Conservation (phyloP, 2,888 invertebrate species). For the Ariolimax columbianus region DNA sequence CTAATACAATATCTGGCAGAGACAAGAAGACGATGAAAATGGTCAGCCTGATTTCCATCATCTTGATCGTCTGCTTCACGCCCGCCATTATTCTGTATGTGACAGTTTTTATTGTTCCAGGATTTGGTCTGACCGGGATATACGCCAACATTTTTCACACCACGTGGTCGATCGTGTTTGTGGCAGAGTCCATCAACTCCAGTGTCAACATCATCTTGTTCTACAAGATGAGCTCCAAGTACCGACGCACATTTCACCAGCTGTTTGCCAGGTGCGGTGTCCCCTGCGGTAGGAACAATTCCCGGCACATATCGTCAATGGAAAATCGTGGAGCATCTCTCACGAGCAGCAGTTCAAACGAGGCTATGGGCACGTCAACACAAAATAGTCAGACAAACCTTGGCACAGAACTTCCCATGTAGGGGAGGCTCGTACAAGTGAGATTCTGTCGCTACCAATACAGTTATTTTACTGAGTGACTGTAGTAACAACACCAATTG, state of each 20-base stretch:
- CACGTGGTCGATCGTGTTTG: not conserved
- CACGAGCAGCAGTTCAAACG: too few relatives aligned
- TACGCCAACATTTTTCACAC: slow-evolving; percentile 8
- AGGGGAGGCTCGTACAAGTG: too few relatives aligned
- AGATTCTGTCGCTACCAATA: too few relatives aligned
- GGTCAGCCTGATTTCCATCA: not conserved
- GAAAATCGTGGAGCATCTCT: too few relatives aligned
- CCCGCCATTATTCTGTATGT: not conserved
- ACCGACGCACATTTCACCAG: not conserved
- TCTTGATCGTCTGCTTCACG: slow-evolving; percentile 2
- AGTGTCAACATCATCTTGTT: slow-evolving; percentile 15
- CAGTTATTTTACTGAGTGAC: too few relatives aligned
- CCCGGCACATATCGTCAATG: too few relatives aligned
- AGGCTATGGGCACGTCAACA: too few relatives aligned
- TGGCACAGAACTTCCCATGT: too few relatives aligned
- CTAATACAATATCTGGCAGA: not conserved
- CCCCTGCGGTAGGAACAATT: too few relatives aligned
- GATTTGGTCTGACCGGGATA: not conserved
- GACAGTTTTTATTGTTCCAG: not conserved
- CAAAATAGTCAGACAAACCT: too few relatives aligned
- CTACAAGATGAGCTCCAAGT: slow-evolving; percentile 7
- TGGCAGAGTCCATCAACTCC: slow-evolving; percentile 26
- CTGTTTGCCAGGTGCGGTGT: not conserved
- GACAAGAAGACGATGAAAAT: not conserved
- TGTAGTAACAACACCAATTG: too few relatives aligned